Conservation (phyloP, 2,888 invertebrate species). For the Aphodius granarius region DNA sequence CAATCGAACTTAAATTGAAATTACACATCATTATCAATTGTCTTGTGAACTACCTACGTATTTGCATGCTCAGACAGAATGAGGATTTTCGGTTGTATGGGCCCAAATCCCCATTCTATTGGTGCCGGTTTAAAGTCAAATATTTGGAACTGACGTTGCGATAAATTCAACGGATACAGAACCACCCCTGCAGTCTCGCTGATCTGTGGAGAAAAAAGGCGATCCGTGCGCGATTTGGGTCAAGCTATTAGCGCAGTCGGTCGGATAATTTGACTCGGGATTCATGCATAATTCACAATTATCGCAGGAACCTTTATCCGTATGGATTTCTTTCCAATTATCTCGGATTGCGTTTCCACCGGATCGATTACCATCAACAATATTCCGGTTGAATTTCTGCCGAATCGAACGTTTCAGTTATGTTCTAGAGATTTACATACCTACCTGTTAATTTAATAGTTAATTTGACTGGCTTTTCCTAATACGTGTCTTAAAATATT, state of each 20-base stretch:
- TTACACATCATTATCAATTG: too few relatives aligned
- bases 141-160: constrained; percentile 31
- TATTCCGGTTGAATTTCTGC: neutral
- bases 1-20: too few relatives aligned
- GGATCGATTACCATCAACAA: neutral
- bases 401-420: neutral
- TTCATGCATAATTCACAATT: constrained; percentile 30
- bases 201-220: constrained; percentile 17
- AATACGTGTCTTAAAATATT: too few relatives aligned
- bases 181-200: neutral
- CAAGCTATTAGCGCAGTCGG: constrained; percentile 26
- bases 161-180: constrained; percentile 24
- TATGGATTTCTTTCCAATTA: neutral
- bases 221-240: constrained; percentile 24
- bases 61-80: neutral
- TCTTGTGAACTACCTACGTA: too few relatives aligned
- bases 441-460: too few relatives aligned
- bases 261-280: constrained; percentile 27
- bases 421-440: too few relatives aligned
- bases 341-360: neutral
- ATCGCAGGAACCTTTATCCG: constrained; percentile 1
- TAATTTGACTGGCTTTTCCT: too few relatives aligned
- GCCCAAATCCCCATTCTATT: neutral
- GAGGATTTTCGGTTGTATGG: neutral
- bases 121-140: constrained; percentile 24